A percentile compares a stretch with the other conserved stretches of the same genome.
Evolutionary conservation across 2,888 invertebrate species (phyloP).

Genomic region (Poecilus cupreus): DNA sequence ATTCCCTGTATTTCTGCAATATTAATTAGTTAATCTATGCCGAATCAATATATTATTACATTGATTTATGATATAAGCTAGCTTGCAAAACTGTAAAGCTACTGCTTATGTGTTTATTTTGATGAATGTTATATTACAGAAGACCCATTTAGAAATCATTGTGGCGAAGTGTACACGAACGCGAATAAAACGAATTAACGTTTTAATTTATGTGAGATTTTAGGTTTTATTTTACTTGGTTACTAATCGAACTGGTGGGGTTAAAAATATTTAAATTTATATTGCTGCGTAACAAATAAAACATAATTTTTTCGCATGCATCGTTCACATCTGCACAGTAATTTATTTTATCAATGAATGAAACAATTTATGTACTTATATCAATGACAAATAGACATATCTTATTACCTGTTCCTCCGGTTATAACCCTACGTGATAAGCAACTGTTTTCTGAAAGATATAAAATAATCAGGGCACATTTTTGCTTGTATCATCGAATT

Average conservation of each 20-base stretch:
- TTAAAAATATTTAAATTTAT: neutral
- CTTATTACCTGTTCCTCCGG: neutral
- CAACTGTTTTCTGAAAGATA: too few species aligned
- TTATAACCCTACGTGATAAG: neutral
- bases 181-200: neutral
- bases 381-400: neutral
- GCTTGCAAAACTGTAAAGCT: too few species aligned
- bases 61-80: too few species aligned
- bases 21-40: too few species aligned
- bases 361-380: neutral
- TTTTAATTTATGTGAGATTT: slow-evolving; percentile 4
- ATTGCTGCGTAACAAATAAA: neutral
- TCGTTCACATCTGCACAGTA: neutral
- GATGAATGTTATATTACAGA: too few species aligned
- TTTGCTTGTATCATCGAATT: too few species aligned
- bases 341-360: neutral
- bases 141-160: neutral
- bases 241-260: neutral
- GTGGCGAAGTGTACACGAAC: neutral
- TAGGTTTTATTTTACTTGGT: neutral
- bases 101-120: too few species aligned
- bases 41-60: too few species aligned
- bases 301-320: neutral
- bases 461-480: neutral
- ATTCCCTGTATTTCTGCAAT: too few species aligned